These are phyloP conservation scores for Reticulitermes speratus DNA, from an alignment of 1,140 invertebrate species.

Conservation along the genomic window DNA sequence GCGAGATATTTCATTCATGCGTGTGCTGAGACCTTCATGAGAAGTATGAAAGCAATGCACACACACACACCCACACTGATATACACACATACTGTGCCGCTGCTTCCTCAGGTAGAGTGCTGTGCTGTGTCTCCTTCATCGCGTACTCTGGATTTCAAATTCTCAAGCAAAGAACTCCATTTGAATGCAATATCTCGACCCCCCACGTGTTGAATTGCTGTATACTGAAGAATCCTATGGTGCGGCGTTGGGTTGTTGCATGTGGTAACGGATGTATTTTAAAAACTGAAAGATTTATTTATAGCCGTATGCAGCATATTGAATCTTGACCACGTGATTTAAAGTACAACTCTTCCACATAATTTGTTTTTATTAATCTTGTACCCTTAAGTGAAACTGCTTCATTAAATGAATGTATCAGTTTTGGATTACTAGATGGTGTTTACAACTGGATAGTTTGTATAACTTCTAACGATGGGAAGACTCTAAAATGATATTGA, in stretches of 20 bases:
- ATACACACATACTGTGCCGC: neutral
- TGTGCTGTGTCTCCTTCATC: slow-evolving; percentile 1
- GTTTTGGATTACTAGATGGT: no score
- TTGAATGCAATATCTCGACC: slow-evolving; percentile 1
- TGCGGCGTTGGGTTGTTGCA: neutral
- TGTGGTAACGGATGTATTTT: no score
- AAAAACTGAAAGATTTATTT: no score
- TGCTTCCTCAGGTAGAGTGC: neutral
- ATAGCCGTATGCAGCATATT: no score
- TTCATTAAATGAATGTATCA: no score
- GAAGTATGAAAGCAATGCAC: neutral
- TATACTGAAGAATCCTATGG: neutral
- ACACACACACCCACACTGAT: neutral
- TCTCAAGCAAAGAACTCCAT: slow-evolving; percentile 8
- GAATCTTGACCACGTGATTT: no score
- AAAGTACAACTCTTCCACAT: no score
- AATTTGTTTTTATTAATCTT: no score
- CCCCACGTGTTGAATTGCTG: neutral
- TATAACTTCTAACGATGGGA: no score
- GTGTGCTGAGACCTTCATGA: neutral
- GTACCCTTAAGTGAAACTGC: no score
- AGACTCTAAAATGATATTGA: no score
- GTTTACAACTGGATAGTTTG: no score
- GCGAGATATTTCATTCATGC: neutral
- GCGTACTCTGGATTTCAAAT: neutral